phyloP scores from a whole-genome alignment of 2,888 invertebrate species.

The Deilephila elpenor region DNA sequence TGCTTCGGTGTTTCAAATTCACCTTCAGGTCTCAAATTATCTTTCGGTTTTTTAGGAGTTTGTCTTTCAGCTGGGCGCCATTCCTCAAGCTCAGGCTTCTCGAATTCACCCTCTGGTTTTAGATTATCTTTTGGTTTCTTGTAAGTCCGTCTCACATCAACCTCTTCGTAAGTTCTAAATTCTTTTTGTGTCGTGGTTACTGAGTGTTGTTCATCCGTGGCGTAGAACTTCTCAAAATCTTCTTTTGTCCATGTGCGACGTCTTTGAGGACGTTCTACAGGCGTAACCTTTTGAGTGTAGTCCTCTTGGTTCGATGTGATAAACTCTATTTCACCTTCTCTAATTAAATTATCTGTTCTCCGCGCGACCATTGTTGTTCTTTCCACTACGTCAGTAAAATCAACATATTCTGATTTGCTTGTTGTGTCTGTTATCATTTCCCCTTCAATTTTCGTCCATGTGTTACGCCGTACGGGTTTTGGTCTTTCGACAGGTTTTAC shows the following conservation, averaged over 20 bases:
- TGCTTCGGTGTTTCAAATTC: constrained; percentile 75
- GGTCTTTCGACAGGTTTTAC: constrained; percentile 87
- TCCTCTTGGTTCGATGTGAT: constrained; percentile 87
- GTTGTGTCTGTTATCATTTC: constrained; percentile 89
- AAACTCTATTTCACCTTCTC: constrained; percentile 88
- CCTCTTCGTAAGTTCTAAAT: constrained; percentile 86
- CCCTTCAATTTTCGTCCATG: constrained; percentile 91
- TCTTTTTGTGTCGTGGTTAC: constrained; percentile 88
- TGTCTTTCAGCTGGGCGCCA: constrained; percentile 67
- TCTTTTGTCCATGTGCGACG: constrained; percentile 90
- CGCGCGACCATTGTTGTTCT: constrained; percentile 84
- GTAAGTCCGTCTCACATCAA: constrained; percentile 76
- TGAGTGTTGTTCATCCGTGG: constrained; percentile 81
- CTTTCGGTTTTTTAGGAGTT: constrained; percentile 70
- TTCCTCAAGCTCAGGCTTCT: constrained; percentile 53
- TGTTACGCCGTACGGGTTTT: constrained; percentile 88
- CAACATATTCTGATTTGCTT: constrained; percentile 86
- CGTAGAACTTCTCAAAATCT: constrained; percentile 88
- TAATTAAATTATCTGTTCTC: constrained; percentile 87
- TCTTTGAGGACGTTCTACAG: constrained; percentile 84
- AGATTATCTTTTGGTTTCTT: constrained; percentile 61
- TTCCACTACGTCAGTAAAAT: constrained; percentile 85
- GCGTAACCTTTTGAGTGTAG: constrained; percentile 84
- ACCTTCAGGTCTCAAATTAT: constrained; percentile 83
- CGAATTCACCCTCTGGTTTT: constrained; percentile 81